Base-by-base conservation (phyloP, 2,113 vertebrate genomes). In the Pteronura brasiliensis region DNA sequence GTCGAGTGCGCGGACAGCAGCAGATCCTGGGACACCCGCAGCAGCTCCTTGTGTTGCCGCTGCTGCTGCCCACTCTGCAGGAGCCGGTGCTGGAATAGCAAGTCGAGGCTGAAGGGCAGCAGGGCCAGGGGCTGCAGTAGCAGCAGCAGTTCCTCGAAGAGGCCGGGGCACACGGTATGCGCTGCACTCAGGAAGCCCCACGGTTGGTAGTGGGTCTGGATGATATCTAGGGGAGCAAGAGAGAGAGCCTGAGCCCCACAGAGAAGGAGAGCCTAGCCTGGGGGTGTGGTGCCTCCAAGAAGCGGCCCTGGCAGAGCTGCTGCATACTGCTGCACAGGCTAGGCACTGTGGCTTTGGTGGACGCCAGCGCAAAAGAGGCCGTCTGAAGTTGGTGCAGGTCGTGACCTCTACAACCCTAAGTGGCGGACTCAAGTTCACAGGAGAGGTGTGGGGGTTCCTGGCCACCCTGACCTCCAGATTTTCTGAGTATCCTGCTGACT, bases 71-170 rank as follows among this genome's bases (percentile, higher is more conserved):
- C 99, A 93, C 99, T 99, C 83, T 99, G 99, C 94, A 99, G 99
- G 96, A 99, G 99, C 90, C 98, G 99, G 14, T 99, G 99, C 91
- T 99, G 99, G 0, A 99, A 99, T 6, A 99, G 99, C 20, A 99
- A 98, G 98, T 99, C 99, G 21, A 99, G 99, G 99, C 99, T 99
- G 93, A 99, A 99, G 94, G 99, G 99, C 80, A 99, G 99, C 90
- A 99, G 99, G 1, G 99, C 99, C 72, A 99, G 99, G 0, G 99
- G 99, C 98, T 99, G 99, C 7, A 99, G 99, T 61, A 99, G 98
- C 79, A 99, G 99, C 90, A 99, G 99, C 10, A 99, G 99, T 98
- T 99, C 99, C 97, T 99, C 99, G 0, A 99, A 99, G 76, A 99
- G 99, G 0, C 99, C 98, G 63, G 99, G 99, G 96, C 99, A 99